Percentiles rank a stretch among this genome's conserved stretches.
Conservation (phyloP, 2,797 vertebrate genomes). For the Huso huso region DNA sequence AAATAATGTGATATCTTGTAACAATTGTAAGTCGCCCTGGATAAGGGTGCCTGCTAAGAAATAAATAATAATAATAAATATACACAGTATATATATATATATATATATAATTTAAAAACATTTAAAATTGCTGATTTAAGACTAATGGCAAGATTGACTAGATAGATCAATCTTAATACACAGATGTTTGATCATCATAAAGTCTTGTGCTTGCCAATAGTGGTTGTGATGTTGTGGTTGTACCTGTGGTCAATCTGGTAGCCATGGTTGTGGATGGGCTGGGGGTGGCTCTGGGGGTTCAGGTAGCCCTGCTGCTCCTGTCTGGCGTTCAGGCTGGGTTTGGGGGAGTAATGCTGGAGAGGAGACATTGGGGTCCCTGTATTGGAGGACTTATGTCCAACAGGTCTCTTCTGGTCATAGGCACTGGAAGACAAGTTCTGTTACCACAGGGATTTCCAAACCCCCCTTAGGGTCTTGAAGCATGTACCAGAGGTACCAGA, state of each 20-base stretch:
- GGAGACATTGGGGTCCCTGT: slow-evolving; percentile 69
- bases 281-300: slow-evolving; percentile 55
- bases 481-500: too few species aligned
- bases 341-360: slow-evolving; percentile 74
- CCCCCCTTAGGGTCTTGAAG: not conserved
- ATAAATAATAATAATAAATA: too few species aligned
- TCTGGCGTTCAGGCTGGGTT: slow-evolving; percentile 56
- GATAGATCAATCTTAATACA: too few species aligned
- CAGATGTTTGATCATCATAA: too few species aligned
- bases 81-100: too few species aligned
- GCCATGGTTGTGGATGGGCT: slow-evolving; percentile 51
- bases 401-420: slow-evolving; percentile 77
- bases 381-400: slow-evolving; percentile 66
- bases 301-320: slow-evolving; percentile 73
- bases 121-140: too few species aligned
- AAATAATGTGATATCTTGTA: too few species aligned
- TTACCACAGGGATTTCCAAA: not conserved
- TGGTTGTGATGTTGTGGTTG: not conserved
- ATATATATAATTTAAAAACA: too few species aligned
- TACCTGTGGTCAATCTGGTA: slow-evolving; percentile 63
- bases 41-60: too few species aligned
- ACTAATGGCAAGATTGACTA: too few species aligned
- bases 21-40: too few species aligned
- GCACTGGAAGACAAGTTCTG: slow-evolving; percentile 57
- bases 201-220: not conserved